Percentiles rank a stretch among this genome's conserved stretches.
Conservation (phyloP, 2,888 invertebrate species). For the Polydrusus cervinus region DNA sequence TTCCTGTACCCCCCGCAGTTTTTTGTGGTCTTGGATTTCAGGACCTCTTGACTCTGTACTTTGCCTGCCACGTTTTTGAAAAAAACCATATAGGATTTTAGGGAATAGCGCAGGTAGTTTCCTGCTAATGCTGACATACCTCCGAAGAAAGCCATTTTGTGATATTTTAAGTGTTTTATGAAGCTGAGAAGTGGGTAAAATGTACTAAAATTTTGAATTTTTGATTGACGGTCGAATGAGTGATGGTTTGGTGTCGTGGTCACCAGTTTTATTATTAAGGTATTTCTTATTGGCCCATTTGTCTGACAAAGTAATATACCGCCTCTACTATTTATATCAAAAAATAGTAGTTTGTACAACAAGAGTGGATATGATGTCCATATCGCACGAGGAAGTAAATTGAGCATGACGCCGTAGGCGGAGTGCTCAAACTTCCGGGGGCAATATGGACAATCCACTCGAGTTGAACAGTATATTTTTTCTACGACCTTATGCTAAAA, state of each 20-base stretch:
- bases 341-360: too few species aligned
- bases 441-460: too few species aligned
- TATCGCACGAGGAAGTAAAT: too few species aligned
- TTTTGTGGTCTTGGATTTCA: background rate
- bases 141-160: background rate
- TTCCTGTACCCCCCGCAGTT: background rate
- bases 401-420: too few species aligned
- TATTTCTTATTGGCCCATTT: too few species aligned
- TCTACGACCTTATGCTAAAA: too few species aligned
- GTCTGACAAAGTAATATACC: too few species aligned
- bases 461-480: too few species aligned
- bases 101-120: background rate
- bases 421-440: too few species aligned
- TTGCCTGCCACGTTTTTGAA: background rate
- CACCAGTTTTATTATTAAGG: too few species aligned
- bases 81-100: background rate
- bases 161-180: background rate
- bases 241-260: background rate
- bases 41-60: background rate
- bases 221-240: background rate
- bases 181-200: background rate
- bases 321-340: too few species aligned
- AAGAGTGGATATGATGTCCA: too few species aligned
- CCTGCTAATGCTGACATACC: background rate
- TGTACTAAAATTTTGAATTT: background rate